Evolutionary conservation across 2,797 vertebrate species (phyloP), one percentile per base, ranked within the genome.

Genomic region (Microctenopoma lineatum): DNA sequence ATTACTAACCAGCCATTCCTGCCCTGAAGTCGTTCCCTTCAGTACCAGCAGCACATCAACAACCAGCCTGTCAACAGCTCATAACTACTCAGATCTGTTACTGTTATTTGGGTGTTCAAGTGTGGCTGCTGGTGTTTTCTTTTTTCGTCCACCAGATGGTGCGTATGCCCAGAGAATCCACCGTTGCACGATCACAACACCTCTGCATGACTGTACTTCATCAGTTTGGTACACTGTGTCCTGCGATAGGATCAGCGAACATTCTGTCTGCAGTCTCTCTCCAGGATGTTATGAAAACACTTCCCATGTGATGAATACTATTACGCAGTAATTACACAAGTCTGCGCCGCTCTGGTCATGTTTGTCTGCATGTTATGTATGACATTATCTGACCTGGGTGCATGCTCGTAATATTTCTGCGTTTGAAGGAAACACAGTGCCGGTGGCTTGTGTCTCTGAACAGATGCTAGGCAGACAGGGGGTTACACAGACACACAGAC

Each of bases 71-170:
- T 50, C 50, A 53, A 47, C 59, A 72, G 68, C 63, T 45, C 46
- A 8, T 14, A 80, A 64, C 62, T 64, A 29, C 63, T 67, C 26
- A 72, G 60, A 34, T 58, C 65, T 65, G 66, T 25, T 47, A 15
- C 51, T 77, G 41, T 44, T 61, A 47, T 79, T 63, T 54, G 51
- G 42, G 7, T 41, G 9, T 70, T 61, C 68, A 1, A 34, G 7
- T 29, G 18, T 15, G 11, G 56, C 34, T 6, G 41, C 21, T 38
- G 13, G 26, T 6, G 1, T 80, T 65, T 36, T 59, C 52, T 46
- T 57, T 73, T 44, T 53, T n/a, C n/a, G 71, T 77, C 90, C 92
- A 91, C 70, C 70, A 91, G 92, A 75, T 86, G 90, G 90, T 56
- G 87, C 74, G 32, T 85, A 52, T 66, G 77, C 79, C 80, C 79